Evolutionary conservation across 2,113 vertebrate genomes (phyloP).

Genomic region (Camelus bactrianus): DNA sequence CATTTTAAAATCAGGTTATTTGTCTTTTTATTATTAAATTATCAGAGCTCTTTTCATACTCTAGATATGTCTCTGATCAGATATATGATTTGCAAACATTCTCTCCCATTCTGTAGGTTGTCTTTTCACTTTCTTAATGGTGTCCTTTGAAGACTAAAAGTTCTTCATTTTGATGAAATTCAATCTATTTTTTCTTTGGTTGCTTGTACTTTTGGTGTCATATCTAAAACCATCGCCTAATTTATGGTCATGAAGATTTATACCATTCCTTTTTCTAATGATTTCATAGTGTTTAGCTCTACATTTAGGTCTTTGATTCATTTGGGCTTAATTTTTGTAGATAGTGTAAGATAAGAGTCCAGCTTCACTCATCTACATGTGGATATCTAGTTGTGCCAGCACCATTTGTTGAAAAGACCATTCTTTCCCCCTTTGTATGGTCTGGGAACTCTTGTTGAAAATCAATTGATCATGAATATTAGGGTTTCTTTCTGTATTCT

Average conservation of each 20-base stretch:
- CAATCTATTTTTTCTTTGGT: not conserved
- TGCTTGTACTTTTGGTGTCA: not conserved
- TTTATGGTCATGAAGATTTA: not conserved
- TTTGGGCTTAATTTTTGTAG: not conserved
- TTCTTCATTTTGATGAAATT: not conserved
- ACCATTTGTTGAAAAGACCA: too few relatives aligned
- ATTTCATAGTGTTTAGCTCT: not conserved
- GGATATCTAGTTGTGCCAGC: too few relatives aligned
- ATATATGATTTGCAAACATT: not conserved
- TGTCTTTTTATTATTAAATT: not conserved
- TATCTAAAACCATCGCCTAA: not conserved
- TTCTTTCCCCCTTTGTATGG: not conserved
- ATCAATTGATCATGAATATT: not conserved
- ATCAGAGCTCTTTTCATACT: not conserved
- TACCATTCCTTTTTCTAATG: not conserved
- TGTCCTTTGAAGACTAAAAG: not conserved
- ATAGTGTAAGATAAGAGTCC: too few relatives aligned
- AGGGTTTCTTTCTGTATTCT: not conserved
- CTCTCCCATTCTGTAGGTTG: not conserved
- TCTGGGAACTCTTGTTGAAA: not conserved
- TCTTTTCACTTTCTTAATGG: not conserved
- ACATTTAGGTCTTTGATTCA: not conserved
- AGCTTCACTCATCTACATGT: too few relatives aligned
- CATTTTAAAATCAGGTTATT: not conserved
- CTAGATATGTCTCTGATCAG: not conserved